A percentile compares a stretch with the other conserved stretches of the same genome.
These are phyloP conservation scores for Ooceraea biroi DNA, from an alignment of 1,140 invertebrate genomes.

Conservation along the genomic window DNA sequence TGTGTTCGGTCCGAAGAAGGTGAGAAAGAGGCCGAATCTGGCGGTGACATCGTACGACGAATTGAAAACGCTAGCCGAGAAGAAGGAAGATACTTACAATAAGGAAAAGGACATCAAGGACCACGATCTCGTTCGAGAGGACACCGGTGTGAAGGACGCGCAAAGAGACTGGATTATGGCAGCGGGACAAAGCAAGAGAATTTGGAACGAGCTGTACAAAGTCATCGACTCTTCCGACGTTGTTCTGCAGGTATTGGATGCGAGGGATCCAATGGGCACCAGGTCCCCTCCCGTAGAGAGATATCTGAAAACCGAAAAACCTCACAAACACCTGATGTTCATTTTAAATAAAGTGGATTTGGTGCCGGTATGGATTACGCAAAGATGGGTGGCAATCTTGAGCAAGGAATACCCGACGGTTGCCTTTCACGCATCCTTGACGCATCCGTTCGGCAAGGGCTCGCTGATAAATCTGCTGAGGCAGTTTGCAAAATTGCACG, in stretches of 20 bases:
- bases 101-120: constrained; percentile 91
- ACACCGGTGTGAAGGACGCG: constrained; percentile 91
- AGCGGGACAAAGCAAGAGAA: constrained; percentile 97
- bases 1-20: constrained; percentile 98
- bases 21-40: constrained; percentile 96
- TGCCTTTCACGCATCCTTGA: constrained; percentile 99
- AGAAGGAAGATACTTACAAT: constrained; percentile 92
- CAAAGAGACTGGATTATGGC: constrained; percentile 95
- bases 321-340: constrained; percentile 92
- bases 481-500: constrained; percentile 98
- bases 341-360: constrained; percentile 94
- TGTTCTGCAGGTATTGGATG: constrained; percentile 96
- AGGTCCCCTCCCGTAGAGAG: constrained; percentile 96
- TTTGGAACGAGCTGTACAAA: constrained; percentile 99
- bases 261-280: constrained; percentile 97
- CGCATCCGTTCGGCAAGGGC: constrained; percentile 99
- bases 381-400: constrained; percentile 97
- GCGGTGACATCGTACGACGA: constrained; percentile 90
- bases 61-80: constrained; percentile 90
- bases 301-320: constrained; percentile 92
- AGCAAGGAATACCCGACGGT: constrained; percentile 98
- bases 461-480: constrained; percentile 98
- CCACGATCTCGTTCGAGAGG: constrained; percentile 93
- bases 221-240: constrained; percentile 99
- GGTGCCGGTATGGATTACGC: constrained; percentile 98